phyloP scores from a whole-genome alignment of 2,797 vertebrate genomes.

The Gambusia yucatana region DNA sequence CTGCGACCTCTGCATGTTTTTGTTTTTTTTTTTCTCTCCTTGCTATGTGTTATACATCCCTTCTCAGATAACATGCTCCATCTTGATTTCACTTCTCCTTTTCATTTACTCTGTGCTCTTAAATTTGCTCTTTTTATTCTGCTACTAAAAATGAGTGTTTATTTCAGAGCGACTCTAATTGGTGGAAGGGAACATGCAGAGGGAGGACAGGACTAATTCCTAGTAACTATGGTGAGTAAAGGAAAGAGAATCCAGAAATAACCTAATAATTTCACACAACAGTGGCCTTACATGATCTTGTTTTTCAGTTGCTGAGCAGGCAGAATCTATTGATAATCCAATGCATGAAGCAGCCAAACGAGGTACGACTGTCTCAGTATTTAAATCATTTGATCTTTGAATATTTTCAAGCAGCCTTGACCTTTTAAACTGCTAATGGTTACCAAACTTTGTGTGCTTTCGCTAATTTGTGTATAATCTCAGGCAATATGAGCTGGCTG shows the following conservation, averaged over 20 bases:
- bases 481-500: constrained; percentile 98
- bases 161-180: constrained; percentile 93
- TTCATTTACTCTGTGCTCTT: not conserved
- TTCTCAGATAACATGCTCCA: not conserved
- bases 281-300: not conserved
- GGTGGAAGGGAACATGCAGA: constrained; percentile 98
- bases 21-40: not conserved
- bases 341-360: constrained; percentile 97
- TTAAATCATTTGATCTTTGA: not conserved
- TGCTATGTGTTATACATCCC: not conserved
- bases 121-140: not conserved
- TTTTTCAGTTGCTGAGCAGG: constrained; percentile 91
- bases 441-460: not conserved
- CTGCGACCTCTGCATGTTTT: constrained; percentile 18
- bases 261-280: not conserved
- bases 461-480: constrained; percentile 29
- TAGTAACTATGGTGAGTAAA: constrained; percentile 93
- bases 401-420: not conserved
- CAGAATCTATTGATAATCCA: constrained; percentile 96
- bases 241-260: not conserved
- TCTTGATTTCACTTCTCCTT: not conserved
- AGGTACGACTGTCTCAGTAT: constrained; percentile 75
- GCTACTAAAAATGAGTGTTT: constrained; percentile 12
- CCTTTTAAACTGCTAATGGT: not conserved
- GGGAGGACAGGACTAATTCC: constrained; percentile 95